These are phyloP conservation scores for Amphipyra tragopoginis DNA, from an alignment of 2,888 invertebrate species.

Conservation along the genomic window DNA sequence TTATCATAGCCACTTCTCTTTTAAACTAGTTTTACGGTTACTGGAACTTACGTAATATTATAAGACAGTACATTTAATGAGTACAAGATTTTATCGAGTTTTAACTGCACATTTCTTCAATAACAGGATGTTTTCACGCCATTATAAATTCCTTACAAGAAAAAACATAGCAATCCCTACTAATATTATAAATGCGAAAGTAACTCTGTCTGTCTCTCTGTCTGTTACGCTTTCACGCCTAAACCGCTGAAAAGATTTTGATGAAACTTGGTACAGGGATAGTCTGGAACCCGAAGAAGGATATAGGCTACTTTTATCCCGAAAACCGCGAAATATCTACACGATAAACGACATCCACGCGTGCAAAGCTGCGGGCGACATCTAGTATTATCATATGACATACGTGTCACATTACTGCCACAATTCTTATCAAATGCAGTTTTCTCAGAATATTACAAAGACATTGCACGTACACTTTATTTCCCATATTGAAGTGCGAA, in stretches of 20 bases:
- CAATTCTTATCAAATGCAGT: slow-evolving; percentile 12
- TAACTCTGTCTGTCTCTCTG: too few species aligned
- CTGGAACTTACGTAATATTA: slow-evolving; percentile 29
- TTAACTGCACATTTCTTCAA: slow-evolving; percentile 10
- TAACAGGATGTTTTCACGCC: slow-evolving; percentile 1
- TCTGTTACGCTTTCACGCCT: too few species aligned
- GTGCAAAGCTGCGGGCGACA: too few species aligned
- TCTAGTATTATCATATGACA: too few species aligned
- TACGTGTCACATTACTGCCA: slow-evolving; percentile 11
- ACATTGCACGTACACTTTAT: slow-evolving; percentile 6
- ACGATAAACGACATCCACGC: too few species aligned
- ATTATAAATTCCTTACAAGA: background rate
- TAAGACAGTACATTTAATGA: slow-evolving; percentile 2
- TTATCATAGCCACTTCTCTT: slow-evolving; percentile 17
- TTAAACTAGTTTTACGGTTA: slow-evolving; percentile 47
- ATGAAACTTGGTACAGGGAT: too few species aligned
- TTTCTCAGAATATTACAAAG: slow-evolving; percentile 17
- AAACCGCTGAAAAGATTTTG: too few species aligned
- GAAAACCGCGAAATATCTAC: too few species aligned
- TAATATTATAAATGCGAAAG: too few species aligned
- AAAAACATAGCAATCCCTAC: slow-evolving; percentile 4
- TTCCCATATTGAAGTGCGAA: slow-evolving; percentile 27
- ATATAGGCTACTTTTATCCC: too few species aligned
- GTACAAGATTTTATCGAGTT: slow-evolving; percentile 5
- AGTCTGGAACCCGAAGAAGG: too few species aligned